Percentiles rank a stretch among this genome's conserved stretches.
Conservation (phyloP, 1,140 invertebrate genomes). For the Meloidogyne exigua region DNA sequence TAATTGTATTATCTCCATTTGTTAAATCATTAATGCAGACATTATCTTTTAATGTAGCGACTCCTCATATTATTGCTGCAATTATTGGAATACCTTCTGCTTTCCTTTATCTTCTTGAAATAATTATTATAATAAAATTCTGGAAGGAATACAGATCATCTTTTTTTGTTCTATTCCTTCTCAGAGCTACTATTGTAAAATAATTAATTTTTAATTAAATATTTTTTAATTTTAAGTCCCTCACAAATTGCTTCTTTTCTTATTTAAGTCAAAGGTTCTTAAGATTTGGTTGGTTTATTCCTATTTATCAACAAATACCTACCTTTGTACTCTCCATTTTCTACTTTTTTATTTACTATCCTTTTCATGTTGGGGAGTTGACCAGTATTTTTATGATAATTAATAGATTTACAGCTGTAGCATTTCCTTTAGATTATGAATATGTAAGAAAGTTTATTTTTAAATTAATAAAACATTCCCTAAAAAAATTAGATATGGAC, state of each 20-base stretch:
- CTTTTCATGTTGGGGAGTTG: not conserved
- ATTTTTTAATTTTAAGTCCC: not conserved
- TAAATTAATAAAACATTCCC: not conserved
- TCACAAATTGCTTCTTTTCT: not conserved
- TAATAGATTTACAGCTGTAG: not conserved
- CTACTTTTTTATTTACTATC: constrained; percentile 14
- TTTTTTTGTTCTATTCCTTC: constrained; percentile 6
- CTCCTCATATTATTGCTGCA: not conserved
- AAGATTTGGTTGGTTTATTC: not conserved
- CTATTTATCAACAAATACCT: not conserved
- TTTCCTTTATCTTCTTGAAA: constrained; percentile 8
- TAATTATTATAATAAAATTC: not conserved
- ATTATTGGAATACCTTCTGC: not conserved
- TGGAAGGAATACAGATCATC: not conserved
- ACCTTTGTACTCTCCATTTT: not conserved
- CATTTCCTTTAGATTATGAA: constrained; percentile 4
- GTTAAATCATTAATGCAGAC: not conserved
- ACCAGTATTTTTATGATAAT: constrained; percentile 4
- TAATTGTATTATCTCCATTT: not conserved
- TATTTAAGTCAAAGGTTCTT: not conserved
- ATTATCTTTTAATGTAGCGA: not conserved
- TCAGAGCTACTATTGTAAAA: constrained; percentile 1
- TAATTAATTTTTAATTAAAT: not conserved
- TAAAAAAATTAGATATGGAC: not conserved
- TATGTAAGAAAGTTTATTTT: not conserved